Base-by-base conservation (phyloP, 2,797 vertebrate genomes). In the Cyclura pinguis region DNA sequence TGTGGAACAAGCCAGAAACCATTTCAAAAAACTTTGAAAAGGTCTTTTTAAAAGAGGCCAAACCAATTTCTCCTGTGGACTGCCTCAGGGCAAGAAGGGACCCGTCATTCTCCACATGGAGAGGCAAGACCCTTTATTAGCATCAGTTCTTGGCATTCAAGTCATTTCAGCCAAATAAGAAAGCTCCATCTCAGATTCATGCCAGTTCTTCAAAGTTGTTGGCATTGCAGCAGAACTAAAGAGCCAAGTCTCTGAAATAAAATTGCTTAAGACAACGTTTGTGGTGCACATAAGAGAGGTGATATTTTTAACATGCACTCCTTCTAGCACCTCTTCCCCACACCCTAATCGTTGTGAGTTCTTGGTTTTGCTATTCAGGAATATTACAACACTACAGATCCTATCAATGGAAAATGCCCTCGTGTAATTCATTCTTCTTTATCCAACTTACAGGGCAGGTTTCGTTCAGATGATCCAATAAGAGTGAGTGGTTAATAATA, bases 51-150 rank as follows among this genome's bases (percentile, higher is more conserved):
- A 82, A 47, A 94, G 84, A 94, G 88, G 84, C 91, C 84, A 94
- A 95, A 93, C 88, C 88, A 93, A 93, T 96, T 94, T 95, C 94
- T 93, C 93, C 91, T 27, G 85, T 88, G 95, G 94, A 94, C 94
- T 94, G 96, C 90, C 92, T 91, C 83, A 69, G 35, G 88, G 95
- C 88, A 94, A 94, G 90, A 0, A 77, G 92, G 94, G 90, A 96
- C 91, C 88, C 91, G 87, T 92, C 91, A 95, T 96, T 95, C 93
- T 93, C 85, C 93, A 88, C 80, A 84, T 88, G 80, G 93, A 93
- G 91, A 92, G 94, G 42, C 50, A 50, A 92, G 93, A 80, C 0
- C 84, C 89, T 93, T 93, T 94, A 94, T 90, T 93, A 88, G 90
- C 89, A 72, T 91, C 88, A 88, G 84, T 76, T 95, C 84, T 64